phyloP scores from a whole-genome alignment of 2,797 vertebrate genomes.

The Sorex maritimensis region DNA sequence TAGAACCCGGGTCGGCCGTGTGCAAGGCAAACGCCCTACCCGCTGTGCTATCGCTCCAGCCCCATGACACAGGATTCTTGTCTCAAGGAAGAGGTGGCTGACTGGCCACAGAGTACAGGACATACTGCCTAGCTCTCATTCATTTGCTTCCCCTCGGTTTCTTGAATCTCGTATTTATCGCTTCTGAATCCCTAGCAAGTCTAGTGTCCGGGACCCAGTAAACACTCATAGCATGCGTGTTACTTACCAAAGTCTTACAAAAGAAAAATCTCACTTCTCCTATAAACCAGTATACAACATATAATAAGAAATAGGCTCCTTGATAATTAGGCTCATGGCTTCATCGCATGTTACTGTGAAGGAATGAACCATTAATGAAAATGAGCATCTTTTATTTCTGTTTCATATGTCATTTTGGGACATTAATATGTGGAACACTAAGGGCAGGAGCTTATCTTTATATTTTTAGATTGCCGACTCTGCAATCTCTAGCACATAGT shows the following conservation, averaged over 20 bases:
- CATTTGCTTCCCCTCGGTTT: not conserved
- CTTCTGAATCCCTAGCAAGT: not conserved
- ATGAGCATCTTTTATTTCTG: not conserved
- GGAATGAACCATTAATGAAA: not conserved
- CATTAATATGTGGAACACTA: not conserved
- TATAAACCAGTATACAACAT: not conserved
- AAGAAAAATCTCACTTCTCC: not conserved
- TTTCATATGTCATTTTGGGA: not conserved
- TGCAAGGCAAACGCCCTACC: too few species aligned
- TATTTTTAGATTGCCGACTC: not conserved
- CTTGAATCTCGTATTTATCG: slow-evolving; percentile 14
- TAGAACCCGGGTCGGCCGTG: too few species aligned
- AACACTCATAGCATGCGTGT: not conserved
- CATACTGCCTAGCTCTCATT: not conserved
- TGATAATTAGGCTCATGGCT: not conserved
- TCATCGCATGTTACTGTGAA: not conserved
- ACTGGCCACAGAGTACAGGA: not conserved
- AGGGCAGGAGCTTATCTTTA: not conserved
- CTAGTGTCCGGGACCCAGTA: not conserved
- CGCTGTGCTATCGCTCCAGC: too few species aligned
- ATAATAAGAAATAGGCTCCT: not conserved
- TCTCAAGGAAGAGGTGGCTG: not conserved
- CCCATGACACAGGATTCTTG: not conserved
- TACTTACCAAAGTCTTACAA: not conserved
- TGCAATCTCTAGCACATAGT: not conserved